A percentile compares a stretch with the other conserved stretches of the same genome.
Evolutionary conservation across 2,888 invertebrate species (phyloP).

Genomic region (Strigamia crassipes): DNA sequence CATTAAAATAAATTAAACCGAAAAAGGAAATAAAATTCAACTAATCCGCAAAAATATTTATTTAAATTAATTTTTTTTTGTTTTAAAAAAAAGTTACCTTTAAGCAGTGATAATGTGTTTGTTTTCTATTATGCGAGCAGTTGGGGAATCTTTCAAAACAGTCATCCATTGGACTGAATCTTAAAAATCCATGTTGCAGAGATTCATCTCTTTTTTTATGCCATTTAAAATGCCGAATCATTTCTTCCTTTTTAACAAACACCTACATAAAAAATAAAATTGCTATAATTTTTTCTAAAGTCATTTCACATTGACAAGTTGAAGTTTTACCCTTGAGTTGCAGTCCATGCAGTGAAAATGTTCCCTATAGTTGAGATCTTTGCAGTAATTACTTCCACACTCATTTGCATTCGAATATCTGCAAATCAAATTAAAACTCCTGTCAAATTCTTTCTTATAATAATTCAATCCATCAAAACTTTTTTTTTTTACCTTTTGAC

Average conservation of each 20-base stretch:
- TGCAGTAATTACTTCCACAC: constrained; percentile 83
- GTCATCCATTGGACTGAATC: constrained; percentile 93
- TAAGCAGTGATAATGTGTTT: constrained; percentile 96
- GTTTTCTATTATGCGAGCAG: constrained; percentile 90
- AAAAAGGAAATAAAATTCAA: constrained; percentile 16
- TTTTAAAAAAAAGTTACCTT: constrained; percentile 65
- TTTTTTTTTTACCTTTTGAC: constrained; percentile 69
- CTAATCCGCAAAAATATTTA: too few relatives aligned
- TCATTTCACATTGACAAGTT: constrained; percentile 42
- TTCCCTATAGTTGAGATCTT: constrained; percentile 86
- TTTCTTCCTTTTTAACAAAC: constrained; percentile 98
- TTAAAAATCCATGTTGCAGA: constrained; percentile 89
- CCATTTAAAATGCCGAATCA: constrained; percentile 99
- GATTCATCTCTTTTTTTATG: constrained; percentile 98
- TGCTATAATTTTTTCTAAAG: constrained; percentile 44
- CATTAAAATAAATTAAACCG: constrained; percentile 43
- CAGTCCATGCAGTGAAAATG: constrained; percentile 92
- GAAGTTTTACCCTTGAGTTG: constrained; percentile 64
- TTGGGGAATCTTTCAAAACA: constrained; percentile 80
- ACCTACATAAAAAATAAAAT: constrained; percentile 62
- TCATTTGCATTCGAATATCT: constrained; percentile 76
- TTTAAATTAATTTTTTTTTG: too few relatives aligned
- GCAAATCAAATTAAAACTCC: constrained; percentile 33
- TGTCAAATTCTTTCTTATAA: not conserved
- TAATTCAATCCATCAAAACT: not conserved